Evolutionary conservation across 2,797 vertebrate genomes (phyloP), one percentile per base, ranked within the genome.

Genomic region (Amazona finschi): DNA sequence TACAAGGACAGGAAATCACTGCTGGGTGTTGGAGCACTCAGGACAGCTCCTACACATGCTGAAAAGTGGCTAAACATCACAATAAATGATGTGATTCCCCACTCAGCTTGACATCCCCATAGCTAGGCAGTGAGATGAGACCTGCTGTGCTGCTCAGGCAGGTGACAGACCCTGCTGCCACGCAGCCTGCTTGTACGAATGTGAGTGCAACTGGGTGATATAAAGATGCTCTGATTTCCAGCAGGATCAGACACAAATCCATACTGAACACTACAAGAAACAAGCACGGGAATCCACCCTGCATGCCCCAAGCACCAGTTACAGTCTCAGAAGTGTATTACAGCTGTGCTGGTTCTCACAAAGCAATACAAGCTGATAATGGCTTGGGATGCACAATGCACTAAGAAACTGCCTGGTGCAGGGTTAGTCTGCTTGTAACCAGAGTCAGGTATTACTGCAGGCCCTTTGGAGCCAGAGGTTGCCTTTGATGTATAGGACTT

Each of bases 241-340:
- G 47, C 31, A 66, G 67, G 52, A 62, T 25, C 9, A 49, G 74
- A 46, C 50, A 70, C 27, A 43, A 49, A 39, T 28, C 81, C 60
- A 12, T 25, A 12, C 6, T 13, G 12, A 49, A 43, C 44, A 55
- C 13, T 38, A 10, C 0, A 18, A 39, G 70, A 76, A 76, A 58
- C 0, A 5, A 55, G 65, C 4, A n/a, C 0, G 1, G 0, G 15
- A 31, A 67, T 7, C 24, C 58, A 22, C 11, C 15, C 46, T 2
- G 1, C 2, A 1, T 3, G 41, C 55, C 62, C 12, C 28, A 6
- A 5, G 72, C 2, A 46, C 60, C 43, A 24, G 14, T 52, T 20
- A 3, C 25, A 18, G 53, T 1, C 69, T 46, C 44, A 12, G 47
- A 15, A 16, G 43, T 0, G 0, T 10, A 1, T 17, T 36, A 6